Evolutionary conservation across 2,888 invertebrate genomes (phyloP).

Genomic region (Ectobius pallidus): DNA sequence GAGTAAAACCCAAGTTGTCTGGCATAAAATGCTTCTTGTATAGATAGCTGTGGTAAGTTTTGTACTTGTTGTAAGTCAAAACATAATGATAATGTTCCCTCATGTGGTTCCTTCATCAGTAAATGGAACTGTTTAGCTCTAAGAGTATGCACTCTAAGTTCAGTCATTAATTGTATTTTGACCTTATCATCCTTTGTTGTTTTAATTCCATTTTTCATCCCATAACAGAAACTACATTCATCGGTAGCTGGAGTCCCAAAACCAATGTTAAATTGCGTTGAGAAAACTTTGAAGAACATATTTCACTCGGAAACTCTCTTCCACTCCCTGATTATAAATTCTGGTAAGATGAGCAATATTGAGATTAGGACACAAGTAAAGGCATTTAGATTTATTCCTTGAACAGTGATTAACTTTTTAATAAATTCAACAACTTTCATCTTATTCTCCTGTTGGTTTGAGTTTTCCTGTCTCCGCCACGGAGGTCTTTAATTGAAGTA

Average conservation of each 20-base stretch:
- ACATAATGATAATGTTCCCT: too few relatives aligned
- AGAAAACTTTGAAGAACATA: constrained; percentile 14
- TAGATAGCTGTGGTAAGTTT: too few relatives aligned
- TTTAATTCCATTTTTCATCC: constrained; percentile 10
- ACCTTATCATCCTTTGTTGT: background rate
- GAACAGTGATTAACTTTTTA: background rate
- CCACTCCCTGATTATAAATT: constrained; percentile 8
- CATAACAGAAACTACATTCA: too few relatives aligned
- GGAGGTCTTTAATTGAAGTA: background rate
- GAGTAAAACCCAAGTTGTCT: too few relatives aligned
- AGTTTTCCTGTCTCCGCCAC: constrained; percentile 5
- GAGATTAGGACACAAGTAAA: too few relatives aligned
- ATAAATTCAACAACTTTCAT: constrained; percentile 7
- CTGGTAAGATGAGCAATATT: background rate
- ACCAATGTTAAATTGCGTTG: constrained; percentile 7
- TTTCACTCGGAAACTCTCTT: too few relatives aligned
- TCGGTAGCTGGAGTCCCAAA: constrained; percentile 1
- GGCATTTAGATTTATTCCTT: background rate
- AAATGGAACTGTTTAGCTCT: too few relatives aligned
- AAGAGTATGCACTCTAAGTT: too few relatives aligned
- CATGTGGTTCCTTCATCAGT: too few relatives aligned
- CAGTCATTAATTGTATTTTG: too few relatives aligned
- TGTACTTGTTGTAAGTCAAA: too few relatives aligned
- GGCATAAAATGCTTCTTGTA: too few relatives aligned
- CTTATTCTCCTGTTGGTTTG: background rate